Conservation (phyloP, 2,888 invertebrate species). For the Beris morrisii region DNA sequence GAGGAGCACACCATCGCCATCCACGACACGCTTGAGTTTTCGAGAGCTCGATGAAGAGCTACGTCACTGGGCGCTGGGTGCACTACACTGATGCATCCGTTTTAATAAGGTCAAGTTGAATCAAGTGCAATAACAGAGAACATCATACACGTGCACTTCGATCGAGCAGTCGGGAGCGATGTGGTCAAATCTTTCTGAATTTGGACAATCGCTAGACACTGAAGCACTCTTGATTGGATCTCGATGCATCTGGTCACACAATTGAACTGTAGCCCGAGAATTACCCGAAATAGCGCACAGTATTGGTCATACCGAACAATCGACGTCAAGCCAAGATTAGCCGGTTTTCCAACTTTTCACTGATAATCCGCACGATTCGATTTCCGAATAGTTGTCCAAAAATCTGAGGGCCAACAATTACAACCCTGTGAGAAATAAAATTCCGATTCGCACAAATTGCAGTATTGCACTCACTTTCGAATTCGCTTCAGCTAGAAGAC, state of each 20-base stretch:
- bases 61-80: slow-evolving; percentile 10
- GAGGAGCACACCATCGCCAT: no score
- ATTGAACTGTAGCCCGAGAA: not conserved
- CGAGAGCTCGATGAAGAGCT: no score
- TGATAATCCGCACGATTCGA: no score
- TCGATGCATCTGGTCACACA: no score
- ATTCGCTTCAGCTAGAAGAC: slow-evolving; percentile 30
- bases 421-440: slow-evolving; percentile 17
- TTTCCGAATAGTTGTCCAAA: not conserved
- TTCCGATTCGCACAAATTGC: slow-evolving; percentile 3
- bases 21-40: no score
- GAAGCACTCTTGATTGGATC: no score
- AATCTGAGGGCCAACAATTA: slow-evolving; percentile 15
- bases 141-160: slow-evolving; percentile 17
- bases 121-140: slow-evolving; percentile 1
- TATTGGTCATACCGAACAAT: no score
- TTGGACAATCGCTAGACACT: no score
- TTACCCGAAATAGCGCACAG: slow-evolving; percentile 1
- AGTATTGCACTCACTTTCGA: slow-evolving; percentile 22
- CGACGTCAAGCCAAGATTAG: no score
- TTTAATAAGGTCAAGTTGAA: slow-evolving; percentile 30
- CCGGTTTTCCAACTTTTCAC: no score
- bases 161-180: slow-evolving; percentile 8
- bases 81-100: slow-evolving; percentile 20
- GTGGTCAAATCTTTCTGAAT: not conserved